These are phyloP conservation scores for Kuschelorhynchus macadamiae DNA, from an alignment of 2,888 invertebrate species.

Conservation along the genomic window DNA sequence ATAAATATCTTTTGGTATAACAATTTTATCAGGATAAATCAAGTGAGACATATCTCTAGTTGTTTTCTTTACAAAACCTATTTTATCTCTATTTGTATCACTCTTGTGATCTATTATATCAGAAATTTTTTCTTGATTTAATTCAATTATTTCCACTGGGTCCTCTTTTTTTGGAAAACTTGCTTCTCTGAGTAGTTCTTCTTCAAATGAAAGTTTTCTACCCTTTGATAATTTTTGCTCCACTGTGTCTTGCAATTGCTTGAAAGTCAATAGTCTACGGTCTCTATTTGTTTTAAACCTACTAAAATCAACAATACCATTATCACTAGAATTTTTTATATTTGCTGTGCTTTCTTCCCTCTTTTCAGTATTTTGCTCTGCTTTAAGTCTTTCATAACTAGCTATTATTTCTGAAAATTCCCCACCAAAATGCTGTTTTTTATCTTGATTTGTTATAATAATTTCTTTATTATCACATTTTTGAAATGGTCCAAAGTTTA, in stretches of 20 bases:
- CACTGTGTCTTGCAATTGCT: conserved; percentile 58
- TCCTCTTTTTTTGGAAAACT: conserved; percentile 21
- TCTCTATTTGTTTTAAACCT: neutral
- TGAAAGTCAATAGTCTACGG: conserved; percentile 55
- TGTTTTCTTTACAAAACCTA: conserved; percentile 49
- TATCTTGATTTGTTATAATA: conserved; percentile 7
- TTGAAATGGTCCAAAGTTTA: conserved; percentile 55
- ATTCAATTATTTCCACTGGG: conserved; percentile 21
- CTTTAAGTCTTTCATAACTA: conserved; percentile 65
- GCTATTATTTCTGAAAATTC: conserved; percentile 69
- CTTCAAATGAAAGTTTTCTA: conserved; percentile 51
- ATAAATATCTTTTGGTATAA: conserved; percentile 78
- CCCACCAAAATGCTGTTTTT: conserved; percentile 2
- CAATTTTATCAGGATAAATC: conserved; percentile 75
- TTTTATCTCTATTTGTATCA: conserved; percentile 50
- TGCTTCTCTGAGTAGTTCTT: conserved; percentile 50
- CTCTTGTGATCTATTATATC: conserved; percentile 47
- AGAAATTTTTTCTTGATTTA: conserved; percentile 40
- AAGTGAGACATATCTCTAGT: conserved; percentile 58
- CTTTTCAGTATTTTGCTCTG: conserved; percentile 63
- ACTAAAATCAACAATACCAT: neutral
- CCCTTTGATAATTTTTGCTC: conserved; percentile 46
- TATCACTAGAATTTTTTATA: neutral
- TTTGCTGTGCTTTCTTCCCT: no score
- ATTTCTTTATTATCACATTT: neutral